Conservation (phyloP, 2,888 invertebrate genomes). For the Protonemura montana region DNA sequence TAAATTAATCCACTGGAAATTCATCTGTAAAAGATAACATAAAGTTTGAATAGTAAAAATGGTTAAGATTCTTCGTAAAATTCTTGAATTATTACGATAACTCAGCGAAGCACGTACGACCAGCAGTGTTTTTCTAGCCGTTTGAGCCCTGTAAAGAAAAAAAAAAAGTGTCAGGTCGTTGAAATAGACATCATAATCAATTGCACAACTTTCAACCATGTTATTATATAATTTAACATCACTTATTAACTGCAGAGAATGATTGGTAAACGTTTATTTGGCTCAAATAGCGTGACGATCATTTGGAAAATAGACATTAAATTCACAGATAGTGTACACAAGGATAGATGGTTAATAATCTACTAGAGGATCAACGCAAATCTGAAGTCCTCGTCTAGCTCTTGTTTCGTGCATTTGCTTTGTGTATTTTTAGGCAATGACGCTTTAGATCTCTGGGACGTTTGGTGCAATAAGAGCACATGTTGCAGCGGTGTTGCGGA, state of each 20-base stretch:
- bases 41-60: not conserved
- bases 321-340: not conserved
- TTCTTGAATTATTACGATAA: not conserved
- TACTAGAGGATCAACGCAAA: not conserved
- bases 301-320: slow-evolving; percentile 7
- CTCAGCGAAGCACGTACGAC: not conserved
- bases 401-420: not conserved
- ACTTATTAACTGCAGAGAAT: not conserved
- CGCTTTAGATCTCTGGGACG: not conserved
- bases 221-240: not conserved
- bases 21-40: not conserved
- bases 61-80: not conserved
- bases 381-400: not conserved
- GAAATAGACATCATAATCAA: not conserved
- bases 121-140: not conserved
- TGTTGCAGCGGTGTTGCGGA: not conserved
- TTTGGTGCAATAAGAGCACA: not conserved
- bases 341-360: not conserved
- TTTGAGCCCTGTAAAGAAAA: not conserved
- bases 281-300: not conserved
- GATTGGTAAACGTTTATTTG: not conserved
- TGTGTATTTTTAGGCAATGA: not conserved
- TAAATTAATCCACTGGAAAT: not conserved
- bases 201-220: too few species aligned
- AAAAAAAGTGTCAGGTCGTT: not conserved